Percentiles rank a stretch among this genome's conserved stretches.
Evolutionary conservation across 2,888 invertebrate genomes (phyloP).

Genomic region (Galerucella calmariensis): DNA sequence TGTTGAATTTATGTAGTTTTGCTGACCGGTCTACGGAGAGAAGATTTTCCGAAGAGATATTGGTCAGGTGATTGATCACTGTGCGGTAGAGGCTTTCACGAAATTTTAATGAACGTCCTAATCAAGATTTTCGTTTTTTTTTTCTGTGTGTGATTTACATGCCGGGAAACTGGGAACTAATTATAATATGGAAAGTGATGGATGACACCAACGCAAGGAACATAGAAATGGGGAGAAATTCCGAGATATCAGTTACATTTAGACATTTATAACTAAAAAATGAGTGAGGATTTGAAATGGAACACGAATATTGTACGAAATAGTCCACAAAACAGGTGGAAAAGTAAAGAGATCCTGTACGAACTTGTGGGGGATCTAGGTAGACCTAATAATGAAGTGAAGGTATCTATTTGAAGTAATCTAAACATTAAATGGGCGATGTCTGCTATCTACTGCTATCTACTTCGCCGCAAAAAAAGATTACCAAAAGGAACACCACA

Average conservation of each 20-base stretch:
- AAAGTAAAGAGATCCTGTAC: too few species aligned
- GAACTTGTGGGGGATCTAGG: too few species aligned
- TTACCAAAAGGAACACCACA: too few species aligned
- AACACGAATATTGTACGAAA: neutral
- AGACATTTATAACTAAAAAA: neutral
- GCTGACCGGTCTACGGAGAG: neutral
- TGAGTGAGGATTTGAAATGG: neutral
- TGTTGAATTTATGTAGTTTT: neutral
- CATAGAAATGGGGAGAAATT: neutral
- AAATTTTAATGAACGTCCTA: conserved; percentile 24
- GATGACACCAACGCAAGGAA: conserved; percentile 5
- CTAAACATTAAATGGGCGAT: too few species aligned
- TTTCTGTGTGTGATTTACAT: conserved; percentile 10
- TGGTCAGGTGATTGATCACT: conserved; percentile 20
- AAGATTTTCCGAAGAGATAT: conserved; percentile 10
- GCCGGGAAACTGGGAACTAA: conserved; percentile 10
- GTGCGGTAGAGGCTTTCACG: conserved; percentile 7
- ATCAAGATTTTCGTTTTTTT: conserved; percentile 20
- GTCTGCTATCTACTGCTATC: too few species aligned
- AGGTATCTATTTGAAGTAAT: too few species aligned
- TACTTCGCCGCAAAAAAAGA: too few species aligned
- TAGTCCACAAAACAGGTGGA: too few species aligned
- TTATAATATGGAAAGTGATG: conserved; percentile 5
- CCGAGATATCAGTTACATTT: neutral
- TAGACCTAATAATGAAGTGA: too few species aligned